These are phyloP conservation scores for Tinea pellionella DNA, from an alignment of 2,888 invertebrate species.

Conservation along the genomic window DNA sequence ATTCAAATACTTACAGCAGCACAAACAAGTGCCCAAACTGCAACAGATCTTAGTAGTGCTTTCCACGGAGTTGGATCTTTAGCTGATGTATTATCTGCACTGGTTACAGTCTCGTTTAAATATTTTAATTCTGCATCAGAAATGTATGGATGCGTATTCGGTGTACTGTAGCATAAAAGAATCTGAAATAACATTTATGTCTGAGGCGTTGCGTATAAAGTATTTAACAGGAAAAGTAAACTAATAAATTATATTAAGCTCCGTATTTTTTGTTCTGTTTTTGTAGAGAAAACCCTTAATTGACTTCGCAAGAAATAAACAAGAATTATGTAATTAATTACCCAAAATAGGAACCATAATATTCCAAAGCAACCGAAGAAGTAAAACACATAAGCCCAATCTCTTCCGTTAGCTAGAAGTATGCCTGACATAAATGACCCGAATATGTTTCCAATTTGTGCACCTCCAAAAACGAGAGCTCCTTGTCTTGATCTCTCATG, in stretches of 20 bases:
- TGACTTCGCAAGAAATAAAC: no score
- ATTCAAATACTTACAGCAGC: constrained; percentile 68
- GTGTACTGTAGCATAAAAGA: constrained; percentile 62
- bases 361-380: constrained; percentile 69
- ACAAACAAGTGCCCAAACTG: constrained; percentile 77
- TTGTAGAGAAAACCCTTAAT: not conserved
- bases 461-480: constrained; percentile 71
- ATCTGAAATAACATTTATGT: constrained; percentile 34
- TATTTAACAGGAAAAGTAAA: no score
- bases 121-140: constrained; percentile 65
- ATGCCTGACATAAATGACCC: constrained; percentile 69
- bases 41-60: constrained; percentile 75
- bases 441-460: constrained; percentile 68
- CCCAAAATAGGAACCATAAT: constrained; percentile 68
- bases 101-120: constrained; percentile 69
- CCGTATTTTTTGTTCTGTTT: not conserved
- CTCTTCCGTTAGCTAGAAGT: constrained; percentile 58
- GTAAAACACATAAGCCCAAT: constrained; percentile 72
- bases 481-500: constrained; percentile 71
- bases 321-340: constrained; percentile 26
- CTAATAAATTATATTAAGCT: not conserved
- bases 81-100: constrained; percentile 62
- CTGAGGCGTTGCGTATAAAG: not conserved
- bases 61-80: constrained; percentile 77
- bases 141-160: constrained; percentile 67